A percentile compares a stretch with the other conserved stretches of the same genome.
phyloP scores from a whole-genome alignment of 1,140 invertebrate species.

The Aradophagus sp. region DNA sequence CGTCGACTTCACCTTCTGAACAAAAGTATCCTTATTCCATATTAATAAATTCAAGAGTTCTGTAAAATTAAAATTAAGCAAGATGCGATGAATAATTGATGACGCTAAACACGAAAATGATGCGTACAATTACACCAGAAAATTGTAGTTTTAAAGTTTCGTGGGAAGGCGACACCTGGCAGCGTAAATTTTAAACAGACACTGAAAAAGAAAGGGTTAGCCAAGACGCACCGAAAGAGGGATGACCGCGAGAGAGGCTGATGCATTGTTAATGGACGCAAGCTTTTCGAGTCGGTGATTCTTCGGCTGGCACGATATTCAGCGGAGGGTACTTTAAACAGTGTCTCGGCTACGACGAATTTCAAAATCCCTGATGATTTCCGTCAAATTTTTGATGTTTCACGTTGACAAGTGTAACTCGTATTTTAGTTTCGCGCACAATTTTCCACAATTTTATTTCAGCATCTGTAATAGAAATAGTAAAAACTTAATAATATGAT shows the following conservation, averaged over 20 bases:
- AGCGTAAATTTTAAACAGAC: constrained; percentile 29
- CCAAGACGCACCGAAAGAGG: constrained; percentile 35
- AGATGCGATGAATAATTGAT: constrained; percentile 32
- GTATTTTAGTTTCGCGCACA: no score
- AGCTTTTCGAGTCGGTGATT: no score
- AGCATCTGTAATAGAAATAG: no score
- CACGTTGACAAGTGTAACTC: no score
- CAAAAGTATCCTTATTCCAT: constrained; percentile 12
- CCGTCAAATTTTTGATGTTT: no score
- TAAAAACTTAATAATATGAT: no score
- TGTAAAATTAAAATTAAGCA: constrained; percentile 34
- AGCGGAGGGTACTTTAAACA: no score
- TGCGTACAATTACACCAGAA: constrained; percentile 38
- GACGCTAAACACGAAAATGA: constrained; percentile 14
- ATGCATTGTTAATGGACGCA: constrained; percentile 23
- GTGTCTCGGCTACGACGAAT: no score
- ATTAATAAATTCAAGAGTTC: constrained; percentile 27
- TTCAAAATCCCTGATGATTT: no score
- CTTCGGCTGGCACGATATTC: no score
- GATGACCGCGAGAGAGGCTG: constrained; percentile 2
- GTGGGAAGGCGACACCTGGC: constrained; percentile 38
- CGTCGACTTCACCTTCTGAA: no score
- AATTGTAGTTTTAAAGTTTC: constrained; percentile 32
- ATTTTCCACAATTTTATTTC: no score
- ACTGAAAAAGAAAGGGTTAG: constrained; percentile 41